These are phyloP conservation scores for Lasioglossum marginatum DNA, from an alignment of 2,888 invertebrate species.

Conservation along the genomic window DNA sequence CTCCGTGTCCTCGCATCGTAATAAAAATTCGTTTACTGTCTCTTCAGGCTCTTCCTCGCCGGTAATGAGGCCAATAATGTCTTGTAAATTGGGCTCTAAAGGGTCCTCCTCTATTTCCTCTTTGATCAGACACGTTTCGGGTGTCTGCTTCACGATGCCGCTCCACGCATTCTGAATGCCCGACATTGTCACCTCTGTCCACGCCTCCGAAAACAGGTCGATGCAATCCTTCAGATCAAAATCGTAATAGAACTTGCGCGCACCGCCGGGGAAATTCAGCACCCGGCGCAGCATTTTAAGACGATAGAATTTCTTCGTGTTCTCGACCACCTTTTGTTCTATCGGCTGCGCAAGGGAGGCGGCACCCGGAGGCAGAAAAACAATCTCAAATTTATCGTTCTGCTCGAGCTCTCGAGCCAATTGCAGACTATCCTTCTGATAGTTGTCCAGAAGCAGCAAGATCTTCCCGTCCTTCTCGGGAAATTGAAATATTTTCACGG, in stretches of 20 bases:
- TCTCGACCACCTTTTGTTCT: slow-evolving; percentile 10
- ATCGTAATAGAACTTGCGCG: slow-evolving; percentile 16
- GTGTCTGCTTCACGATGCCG: neutral
- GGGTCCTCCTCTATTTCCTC: slow-evolving; percentile 19
- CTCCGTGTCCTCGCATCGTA: slow-evolving; percentile 11
- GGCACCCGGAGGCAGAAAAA: neutral
- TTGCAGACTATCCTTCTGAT: neutral
- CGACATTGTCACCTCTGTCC: neutral
- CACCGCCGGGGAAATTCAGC: neutral
- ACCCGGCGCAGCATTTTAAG: slow-evolving; percentile 14
- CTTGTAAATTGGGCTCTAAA: slow-evolving; percentile 13
- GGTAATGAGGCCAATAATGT: slow-evolving; percentile 16
- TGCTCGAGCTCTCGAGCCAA: neutral
- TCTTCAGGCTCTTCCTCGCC: slow-evolving; percentile 13
- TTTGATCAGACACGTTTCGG: neutral
- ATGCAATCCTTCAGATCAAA: slow-evolving; percentile 29
- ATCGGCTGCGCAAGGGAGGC: neutral
- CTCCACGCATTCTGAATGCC: slow-evolving; percentile 8
- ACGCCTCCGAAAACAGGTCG: slow-evolving; percentile 16
- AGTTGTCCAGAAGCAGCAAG: slow-evolving; percentile 5
- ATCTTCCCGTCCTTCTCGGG: neutral
- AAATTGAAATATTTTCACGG: slow-evolving; percentile 3
- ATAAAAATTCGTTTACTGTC: slow-evolving; percentile 25
- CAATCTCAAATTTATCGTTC: neutral
- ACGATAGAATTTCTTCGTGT: slow-evolving; percentile 11